Percentiles rank a stretch among this genome's conserved stretches.
Evolutionary conservation across 2,888 invertebrate species (phyloP).

Genomic region (Troglohyphantes excavatus): DNA sequence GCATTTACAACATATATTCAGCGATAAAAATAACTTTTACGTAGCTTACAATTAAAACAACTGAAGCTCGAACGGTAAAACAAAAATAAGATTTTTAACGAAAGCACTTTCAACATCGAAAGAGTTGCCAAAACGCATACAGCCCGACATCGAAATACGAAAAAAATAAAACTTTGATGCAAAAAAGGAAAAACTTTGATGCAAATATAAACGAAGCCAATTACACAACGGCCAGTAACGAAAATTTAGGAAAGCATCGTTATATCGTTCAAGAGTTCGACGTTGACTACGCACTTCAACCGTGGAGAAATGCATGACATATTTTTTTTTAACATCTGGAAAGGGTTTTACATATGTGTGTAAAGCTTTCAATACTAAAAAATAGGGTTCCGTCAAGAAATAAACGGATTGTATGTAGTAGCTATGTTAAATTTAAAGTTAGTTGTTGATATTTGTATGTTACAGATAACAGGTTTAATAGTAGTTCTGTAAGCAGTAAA

Average conservation of each 20-base stretch:
- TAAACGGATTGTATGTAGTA: too few relatives aligned
- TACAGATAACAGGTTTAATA: too few relatives aligned
- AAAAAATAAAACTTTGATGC: neutral
- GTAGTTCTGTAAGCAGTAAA: too few relatives aligned
- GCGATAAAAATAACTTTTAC: neutral
- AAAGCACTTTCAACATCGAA: constrained; percentile 35
- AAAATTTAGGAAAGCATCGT: constrained; percentile 28
- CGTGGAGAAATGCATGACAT: neutral
- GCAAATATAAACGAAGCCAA: constrained; percentile 64
- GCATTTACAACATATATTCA: neutral
- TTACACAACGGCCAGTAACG: constrained; percentile 37
- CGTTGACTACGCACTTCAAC: constrained; percentile 36
- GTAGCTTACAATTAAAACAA: neutral
- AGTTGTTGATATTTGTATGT: too few relatives aligned
- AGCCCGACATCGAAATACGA: constrained; percentile 30
- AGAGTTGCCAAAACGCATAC: constrained; percentile 19
- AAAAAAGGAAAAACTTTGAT: constrained; percentile 36
- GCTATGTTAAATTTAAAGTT: too few relatives aligned
- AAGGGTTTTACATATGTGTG: too few relatives aligned
- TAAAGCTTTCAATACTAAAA: too few relatives aligned
- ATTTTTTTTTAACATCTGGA: too few relatives aligned
- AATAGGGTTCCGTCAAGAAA: too few relatives aligned
- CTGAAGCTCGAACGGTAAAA: neutral
- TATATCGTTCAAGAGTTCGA: constrained; percentile 39
- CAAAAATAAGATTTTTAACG: constrained; percentile 6